Conservation (phyloP, 2,113 vertebrate species). For the Sinocyclocheilus rhinocerous region DNA sequence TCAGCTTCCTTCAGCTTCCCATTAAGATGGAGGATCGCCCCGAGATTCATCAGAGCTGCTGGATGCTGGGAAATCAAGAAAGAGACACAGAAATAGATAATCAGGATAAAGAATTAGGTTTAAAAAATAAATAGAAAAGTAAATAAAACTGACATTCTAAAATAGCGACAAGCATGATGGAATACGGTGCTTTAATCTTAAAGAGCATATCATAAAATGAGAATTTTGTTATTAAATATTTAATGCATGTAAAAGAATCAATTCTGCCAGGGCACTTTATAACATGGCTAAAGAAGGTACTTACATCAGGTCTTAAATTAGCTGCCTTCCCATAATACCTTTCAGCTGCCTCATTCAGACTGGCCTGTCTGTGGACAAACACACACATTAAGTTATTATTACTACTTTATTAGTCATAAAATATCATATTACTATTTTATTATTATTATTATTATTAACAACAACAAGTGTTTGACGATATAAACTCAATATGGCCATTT, state of each 20-base stretch:
- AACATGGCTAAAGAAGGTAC: constrained; percentile 65
- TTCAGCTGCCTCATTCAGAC: constrained; percentile 93
- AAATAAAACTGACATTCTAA: neutral
- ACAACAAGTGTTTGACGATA: neutral
- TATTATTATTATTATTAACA: neutral
- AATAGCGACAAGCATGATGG: neutral
- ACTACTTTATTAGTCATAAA: neutral
- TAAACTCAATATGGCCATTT: neutral
- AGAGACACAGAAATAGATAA: constrained; percentile 1
- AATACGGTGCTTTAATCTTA: neutral
- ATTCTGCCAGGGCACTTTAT: neutral
- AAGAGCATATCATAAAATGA: too few species aligned
- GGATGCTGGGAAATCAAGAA: constrained; percentile 82
- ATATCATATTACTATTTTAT: neutral
- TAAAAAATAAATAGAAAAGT: too few species aligned
- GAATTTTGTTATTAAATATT: neutral
- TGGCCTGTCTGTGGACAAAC: constrained; percentile 83
- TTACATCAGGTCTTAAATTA: constrained; percentile 89
- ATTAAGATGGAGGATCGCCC: constrained; percentile 96
- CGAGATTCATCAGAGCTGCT: constrained; percentile 96
- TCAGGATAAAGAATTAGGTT: neutral
- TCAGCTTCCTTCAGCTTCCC: constrained; percentile 91
- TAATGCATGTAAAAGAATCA: neutral
- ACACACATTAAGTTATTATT: neutral
- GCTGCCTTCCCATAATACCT: constrained; percentile 88